Evolutionary conservation across 2,797 vertebrate genomes (phyloP).

Genomic region (Spatula clypeata): DNA sequence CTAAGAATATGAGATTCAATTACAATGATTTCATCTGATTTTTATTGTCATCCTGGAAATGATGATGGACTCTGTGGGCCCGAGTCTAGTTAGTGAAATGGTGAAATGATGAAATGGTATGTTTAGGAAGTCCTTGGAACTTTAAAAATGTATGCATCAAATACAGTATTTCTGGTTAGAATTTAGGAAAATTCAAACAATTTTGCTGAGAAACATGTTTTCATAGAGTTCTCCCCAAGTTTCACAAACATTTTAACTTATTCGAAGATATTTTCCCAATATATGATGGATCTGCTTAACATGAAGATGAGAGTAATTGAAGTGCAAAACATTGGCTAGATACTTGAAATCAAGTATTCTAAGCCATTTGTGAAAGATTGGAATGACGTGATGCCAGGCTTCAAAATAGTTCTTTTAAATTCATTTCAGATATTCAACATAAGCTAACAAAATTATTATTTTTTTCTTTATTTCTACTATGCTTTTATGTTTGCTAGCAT

Average conservation of each 20-base stretch:
- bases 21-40: background rate
- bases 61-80: background rate
- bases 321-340: background rate
- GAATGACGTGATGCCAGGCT: background rate
- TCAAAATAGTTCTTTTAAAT: background rate
- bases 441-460: background rate
- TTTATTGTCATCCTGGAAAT: background rate
- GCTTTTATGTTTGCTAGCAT: background rate
- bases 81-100: background rate
- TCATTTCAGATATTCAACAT: background rate
- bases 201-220: background rate
- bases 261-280: background rate
- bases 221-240: background rate
- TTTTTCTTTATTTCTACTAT: background rate
- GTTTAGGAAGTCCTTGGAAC: background rate
- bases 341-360: background rate
- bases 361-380: background rate
- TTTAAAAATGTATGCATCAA: background rate
- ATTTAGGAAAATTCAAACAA: background rate
- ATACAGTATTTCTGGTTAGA: background rate
- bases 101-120: background rate
- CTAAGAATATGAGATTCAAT: background rate
- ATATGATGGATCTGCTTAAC: background rate
- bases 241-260: background rate
- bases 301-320: background rate